phyloP scores from a whole-genome alignment of 2,797 vertebrate species.

The Squalus acanthias region DNA sequence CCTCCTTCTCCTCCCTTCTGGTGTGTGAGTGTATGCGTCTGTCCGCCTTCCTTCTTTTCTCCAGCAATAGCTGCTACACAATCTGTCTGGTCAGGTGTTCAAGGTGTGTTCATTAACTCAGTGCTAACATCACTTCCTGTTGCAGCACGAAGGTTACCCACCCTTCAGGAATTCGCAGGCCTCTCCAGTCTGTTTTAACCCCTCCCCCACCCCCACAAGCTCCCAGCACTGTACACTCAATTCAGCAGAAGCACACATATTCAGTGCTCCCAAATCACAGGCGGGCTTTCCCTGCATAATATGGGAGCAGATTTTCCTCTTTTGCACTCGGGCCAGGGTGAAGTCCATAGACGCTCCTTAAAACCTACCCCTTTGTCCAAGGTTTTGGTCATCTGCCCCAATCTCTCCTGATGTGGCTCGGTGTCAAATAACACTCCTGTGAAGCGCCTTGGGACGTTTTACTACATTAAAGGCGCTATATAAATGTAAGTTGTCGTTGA shows the following conservation, averaged over 20 bases:
- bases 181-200: not conserved
- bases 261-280: not conserved
- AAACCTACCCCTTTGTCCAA: too few species aligned
- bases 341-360: too few species aligned
- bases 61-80: not conserved
- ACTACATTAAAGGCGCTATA: too few species aligned
- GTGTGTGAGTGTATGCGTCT: too few species aligned
- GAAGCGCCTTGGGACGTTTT: too few species aligned
- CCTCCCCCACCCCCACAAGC: not conserved
- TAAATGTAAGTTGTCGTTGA: too few species aligned
- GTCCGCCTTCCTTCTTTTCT: not conserved
- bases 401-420: too few species aligned
- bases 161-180: not conserved
- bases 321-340: too few species aligned
- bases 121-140: slow-evolving; percentile 64
- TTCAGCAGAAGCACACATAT: not conserved
- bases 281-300: not conserved
- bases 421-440: too few species aligned
- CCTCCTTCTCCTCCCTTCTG: not conserved
- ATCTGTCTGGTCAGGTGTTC: slow-evolving; percentile 61
- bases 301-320: too few species aligned
- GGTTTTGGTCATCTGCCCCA: too few species aligned
- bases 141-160: not conserved
- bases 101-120: slow-evolving; percentile 50
- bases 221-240: not conserved